Evolutionary conservation across 2,888 invertebrate species (phyloP).

Genomic region (Lasioglossum oenotherae): DNA sequence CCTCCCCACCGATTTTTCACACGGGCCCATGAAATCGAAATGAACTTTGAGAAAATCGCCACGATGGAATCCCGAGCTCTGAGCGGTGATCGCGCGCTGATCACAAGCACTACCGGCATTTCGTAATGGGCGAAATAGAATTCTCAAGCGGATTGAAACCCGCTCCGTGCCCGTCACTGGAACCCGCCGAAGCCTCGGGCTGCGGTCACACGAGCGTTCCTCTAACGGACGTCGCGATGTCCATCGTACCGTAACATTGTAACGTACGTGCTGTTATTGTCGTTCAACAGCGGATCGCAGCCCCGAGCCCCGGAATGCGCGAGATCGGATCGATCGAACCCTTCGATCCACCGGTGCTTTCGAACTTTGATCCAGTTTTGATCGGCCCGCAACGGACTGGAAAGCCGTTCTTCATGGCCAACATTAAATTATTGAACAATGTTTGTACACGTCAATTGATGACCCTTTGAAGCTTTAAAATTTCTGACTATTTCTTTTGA

Average conservation of each 20-base stretch:
- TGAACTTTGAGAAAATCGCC: conserved; percentile 43
- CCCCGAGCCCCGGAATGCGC: background rate
- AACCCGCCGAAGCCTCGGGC: conserved; percentile 8
- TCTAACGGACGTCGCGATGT: conserved; percentile 6
- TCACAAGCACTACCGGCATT: conserved; percentile 36
- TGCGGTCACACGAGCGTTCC: conserved; percentile 11
- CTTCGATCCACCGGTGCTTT: background rate
- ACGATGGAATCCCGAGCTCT: conserved; percentile 29
- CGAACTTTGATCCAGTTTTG: too few relatives aligned
- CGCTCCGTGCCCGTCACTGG: conserved; percentile 17
- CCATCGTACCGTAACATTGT: conserved; percentile 9
- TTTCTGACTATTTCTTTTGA: too few relatives aligned
- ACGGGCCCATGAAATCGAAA: conserved; percentile 45
- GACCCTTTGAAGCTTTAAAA: too few relatives aligned
- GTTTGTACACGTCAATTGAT: too few relatives aligned
- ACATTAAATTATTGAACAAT: too few relatives aligned
- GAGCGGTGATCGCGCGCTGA: conserved; percentile 26
- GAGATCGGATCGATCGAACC: background rate
- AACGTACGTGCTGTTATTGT: conserved; percentile 6
- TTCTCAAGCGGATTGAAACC: conserved; percentile 48
- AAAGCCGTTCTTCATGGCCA: too few relatives aligned
- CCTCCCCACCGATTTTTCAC: background rate
- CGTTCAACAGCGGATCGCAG: background rate
- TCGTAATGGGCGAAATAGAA: conserved; percentile 55
- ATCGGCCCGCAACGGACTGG: too few relatives aligned